Conservation (phyloP, 1,140 invertebrate species). For the Lamellibrachia luymesi region DNA sequence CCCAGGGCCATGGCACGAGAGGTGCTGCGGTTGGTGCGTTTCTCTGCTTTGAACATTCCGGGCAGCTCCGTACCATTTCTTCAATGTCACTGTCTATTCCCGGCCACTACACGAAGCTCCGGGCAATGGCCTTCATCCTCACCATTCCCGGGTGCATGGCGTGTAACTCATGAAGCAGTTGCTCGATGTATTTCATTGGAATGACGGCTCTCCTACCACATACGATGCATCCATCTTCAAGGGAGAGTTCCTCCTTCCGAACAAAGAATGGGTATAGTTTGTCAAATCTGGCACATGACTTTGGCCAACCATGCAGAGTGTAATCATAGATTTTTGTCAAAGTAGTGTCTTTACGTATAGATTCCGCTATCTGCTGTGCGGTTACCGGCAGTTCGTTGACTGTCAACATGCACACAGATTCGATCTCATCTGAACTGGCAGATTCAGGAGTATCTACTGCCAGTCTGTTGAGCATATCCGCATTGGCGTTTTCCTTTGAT, state of each 20-base stretch:
- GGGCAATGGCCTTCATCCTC: conserved; percentile 21
- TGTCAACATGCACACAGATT: conserved; percentile 13
- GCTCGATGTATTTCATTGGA: too few relatives aligned
- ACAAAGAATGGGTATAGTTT: conserved; percentile 6
- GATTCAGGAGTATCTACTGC: background rate
- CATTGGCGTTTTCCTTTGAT: conserved; percentile 12
- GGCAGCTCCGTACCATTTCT: conserved; percentile 40
- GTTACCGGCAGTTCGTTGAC: conserved; percentile 16
- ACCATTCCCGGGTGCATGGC: conserved; percentile 11
- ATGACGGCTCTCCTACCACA: background rate
- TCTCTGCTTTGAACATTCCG: conserved; percentile 42
- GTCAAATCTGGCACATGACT: background rate
- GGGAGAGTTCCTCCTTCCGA: background rate
- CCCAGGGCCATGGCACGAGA: conserved; percentile 49
- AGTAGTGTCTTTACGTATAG: too few relatives aligned
- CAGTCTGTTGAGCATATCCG: conserved; percentile 4
- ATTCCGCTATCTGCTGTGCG: conserved; percentile 9
- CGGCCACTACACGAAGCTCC: conserved; percentile 17
- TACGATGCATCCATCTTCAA: background rate
- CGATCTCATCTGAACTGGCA: background rate
- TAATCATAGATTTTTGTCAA: conserved; percentile 9
- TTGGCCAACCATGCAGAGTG: conserved; percentile 4
- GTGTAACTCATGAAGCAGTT: conserved; percentile 19
- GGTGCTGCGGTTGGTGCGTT: conserved; percentile 8
- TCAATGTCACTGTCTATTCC: conserved; percentile 49